Base-by-base conservation (phyloP, 2,888 invertebrate genomes). In the Lithophane leautieri region DNA sequence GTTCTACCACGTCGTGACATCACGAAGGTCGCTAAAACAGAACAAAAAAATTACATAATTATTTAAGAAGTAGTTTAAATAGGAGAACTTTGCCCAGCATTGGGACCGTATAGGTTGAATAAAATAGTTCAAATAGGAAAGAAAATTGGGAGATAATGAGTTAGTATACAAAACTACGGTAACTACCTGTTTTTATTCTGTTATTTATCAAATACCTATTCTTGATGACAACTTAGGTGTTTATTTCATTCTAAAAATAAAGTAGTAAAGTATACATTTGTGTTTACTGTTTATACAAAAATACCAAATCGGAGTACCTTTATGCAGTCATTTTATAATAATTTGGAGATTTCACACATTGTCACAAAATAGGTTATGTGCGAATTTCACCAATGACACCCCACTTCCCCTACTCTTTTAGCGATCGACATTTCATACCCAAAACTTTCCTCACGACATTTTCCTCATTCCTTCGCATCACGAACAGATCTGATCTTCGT, bases 1-100 rank as follows among this genome's bases (percentile, higher is more conserved):
- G 68, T 73, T 42, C 80, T 90, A 0, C 92, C 92, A 28, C 86
- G 84, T 11, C 76, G 87, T 0, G 92, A 92, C 66, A 65, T 85
- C 47, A 89, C 82, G 67, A 89, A 90, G 47, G 78, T 76, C 28
- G 82, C 91, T 91, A 82, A 72, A 66, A 85, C 52, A 52, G 1
- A 34, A 11, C 8, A 44, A 44, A 44, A 42, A 34, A n/a, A 1
- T 40, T 4, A 67, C 16, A 52, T 12, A 1, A 58, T 40, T 67
- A 58, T 58, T 58, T 40, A 19, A n/a, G 0, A 40, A 56, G 11
- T n/a, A 67, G 0, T 11, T 42, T 12, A 14, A 11, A 34, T 19
- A n/a, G 34, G 9, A n/a, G 3, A 22, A 9, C 4, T 50, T 9
- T 12, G 12, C 7, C 7, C 60, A 61, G 34, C 7, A 12, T 22